These are phyloP conservation scores for Serilophus lunatus DNA, from an alignment of 2,113 vertebrate genomes.

Conservation along the genomic window DNA sequence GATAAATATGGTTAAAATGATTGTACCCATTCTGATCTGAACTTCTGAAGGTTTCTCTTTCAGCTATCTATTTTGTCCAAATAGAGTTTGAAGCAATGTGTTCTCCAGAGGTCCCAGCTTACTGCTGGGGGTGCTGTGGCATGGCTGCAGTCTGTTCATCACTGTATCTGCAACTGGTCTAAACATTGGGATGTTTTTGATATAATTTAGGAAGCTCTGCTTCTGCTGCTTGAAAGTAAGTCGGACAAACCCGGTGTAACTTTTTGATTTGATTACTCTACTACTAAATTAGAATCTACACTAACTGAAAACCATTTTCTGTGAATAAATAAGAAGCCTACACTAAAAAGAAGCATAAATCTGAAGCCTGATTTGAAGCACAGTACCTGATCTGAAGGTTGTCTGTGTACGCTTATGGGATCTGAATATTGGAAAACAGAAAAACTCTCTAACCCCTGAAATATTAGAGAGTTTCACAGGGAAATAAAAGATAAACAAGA, in stretches of 20 bases:
- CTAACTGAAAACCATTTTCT: not conserved
- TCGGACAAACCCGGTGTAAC: not conserved
- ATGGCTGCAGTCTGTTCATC: not conserved
- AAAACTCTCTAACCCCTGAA: not conserved
- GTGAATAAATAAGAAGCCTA: not conserved
- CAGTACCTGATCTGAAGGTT: not conserved
- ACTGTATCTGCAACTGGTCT: not conserved
- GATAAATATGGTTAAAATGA: not conserved
- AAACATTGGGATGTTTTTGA: not conserved
- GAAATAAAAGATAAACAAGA: not conserved
- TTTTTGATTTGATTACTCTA: not conserved
- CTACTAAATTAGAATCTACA: not conserved
- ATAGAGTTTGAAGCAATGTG: not conserved
- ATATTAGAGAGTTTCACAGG: not conserved
- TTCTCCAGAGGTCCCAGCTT: not conserved
- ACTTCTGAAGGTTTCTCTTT: slow-evolving; percentile 34
- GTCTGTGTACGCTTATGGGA: not conserved
- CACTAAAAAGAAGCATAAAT: not conserved
- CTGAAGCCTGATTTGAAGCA: too few relatives aligned
- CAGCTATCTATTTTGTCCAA: not conserved
- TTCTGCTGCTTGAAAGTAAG: not conserved
- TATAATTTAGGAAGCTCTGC: not conserved
- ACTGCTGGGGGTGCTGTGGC: not conserved
- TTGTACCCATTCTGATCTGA: not conserved
- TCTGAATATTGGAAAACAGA: not conserved